phyloP scores from a whole-genome alignment of 2,888 invertebrate genomes.

The Oligia strigilis region DNA sequence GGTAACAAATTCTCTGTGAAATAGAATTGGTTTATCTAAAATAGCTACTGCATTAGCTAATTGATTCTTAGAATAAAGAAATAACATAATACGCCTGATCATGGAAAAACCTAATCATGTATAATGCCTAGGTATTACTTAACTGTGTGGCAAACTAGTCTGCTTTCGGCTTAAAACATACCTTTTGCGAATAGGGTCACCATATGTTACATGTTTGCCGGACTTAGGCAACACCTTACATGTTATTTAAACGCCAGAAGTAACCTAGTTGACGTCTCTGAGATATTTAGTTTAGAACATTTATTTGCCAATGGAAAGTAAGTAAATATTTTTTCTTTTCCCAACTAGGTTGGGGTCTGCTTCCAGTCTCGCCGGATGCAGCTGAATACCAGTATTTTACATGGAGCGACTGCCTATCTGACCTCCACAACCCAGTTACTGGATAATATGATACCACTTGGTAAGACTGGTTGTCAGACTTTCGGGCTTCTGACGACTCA shows the following conservation, averaged over 20 bases:
- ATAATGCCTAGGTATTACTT: background rate
- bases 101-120: background rate
- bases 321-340: background rate
- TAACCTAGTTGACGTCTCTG: slow-evolving; percentile 26
- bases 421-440: too few species aligned
- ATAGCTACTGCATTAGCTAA: background rate
- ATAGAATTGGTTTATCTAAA: background rate
- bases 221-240: slow-evolving; percentile 35
- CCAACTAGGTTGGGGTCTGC: background rate
- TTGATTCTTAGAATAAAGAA: background rate
- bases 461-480: too few species aligned
- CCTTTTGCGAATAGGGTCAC: slow-evolving; percentile 60
- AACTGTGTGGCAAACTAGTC: background rate
- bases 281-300: slow-evolving; percentile 16
- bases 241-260: slow-evolving; percentile 8
- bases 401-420: too few species aligned
- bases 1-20: background rate
- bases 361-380: too few species aligned
- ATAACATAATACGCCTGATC: background rate
- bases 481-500: too few species aligned
- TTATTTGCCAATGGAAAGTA: slow-evolving; percentile 13
- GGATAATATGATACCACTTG: too few species aligned
- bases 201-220: slow-evolving; percentile 54
- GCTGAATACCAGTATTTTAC: too few species aligned
- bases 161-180: slow-evolving; percentile 28